phyloP scores from a whole-genome alignment of 2,888 invertebrate genomes.

The Polymixis flavicincta region DNA sequence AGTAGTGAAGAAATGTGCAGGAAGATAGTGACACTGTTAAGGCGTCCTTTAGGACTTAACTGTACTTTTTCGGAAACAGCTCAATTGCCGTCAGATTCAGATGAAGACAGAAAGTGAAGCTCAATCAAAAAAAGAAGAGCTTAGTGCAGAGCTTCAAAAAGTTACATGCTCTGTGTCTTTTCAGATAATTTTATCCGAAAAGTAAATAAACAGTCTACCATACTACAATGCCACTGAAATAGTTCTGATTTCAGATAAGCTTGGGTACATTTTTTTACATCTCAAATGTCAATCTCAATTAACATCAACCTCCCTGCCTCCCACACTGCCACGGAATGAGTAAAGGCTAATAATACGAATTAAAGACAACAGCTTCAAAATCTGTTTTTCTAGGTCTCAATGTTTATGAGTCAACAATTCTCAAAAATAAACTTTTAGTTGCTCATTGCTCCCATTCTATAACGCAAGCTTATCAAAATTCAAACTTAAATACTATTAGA shows the following conservation, averaged over 20 bases:
- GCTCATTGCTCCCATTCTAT: slow-evolving; percentile 20
- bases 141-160: too few species aligned
- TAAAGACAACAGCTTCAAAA: slow-evolving; percentile 44
- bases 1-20: too few species aligned
- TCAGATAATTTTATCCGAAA: background rate
- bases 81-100: too few species aligned
- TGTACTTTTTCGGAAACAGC: too few species aligned
- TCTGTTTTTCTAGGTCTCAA: slow-evolving; percentile 48
- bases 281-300: slow-evolving; percentile 43
- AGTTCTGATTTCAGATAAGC: slow-evolving; percentile 25
- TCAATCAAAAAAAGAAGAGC: too few species aligned
- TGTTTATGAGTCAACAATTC: slow-evolving; percentile 29
- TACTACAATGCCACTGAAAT: slow-evolving; percentile 26
- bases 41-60: too few species aligned
- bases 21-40: too few species aligned
- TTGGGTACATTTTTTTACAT: slow-evolving; percentile 15
- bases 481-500: slow-evolving; percentile 11
- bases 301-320: slow-evolving; percentile 18
- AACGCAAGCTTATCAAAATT: slow-evolving; percentile 20
- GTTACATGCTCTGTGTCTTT: background rate
- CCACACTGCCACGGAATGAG: slow-evolving; percentile 19
- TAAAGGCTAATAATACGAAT: slow-evolving; percentile 39
- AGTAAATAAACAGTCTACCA: background rate
- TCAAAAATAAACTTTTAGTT: slow-evolving; percentile 47
- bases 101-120: too few species aligned